Evolutionary conservation across 2,797 vertebrate genomes (phyloP), one percentile per base, ranked within the genome.

Genomic region (Poecile montanus): DNA sequence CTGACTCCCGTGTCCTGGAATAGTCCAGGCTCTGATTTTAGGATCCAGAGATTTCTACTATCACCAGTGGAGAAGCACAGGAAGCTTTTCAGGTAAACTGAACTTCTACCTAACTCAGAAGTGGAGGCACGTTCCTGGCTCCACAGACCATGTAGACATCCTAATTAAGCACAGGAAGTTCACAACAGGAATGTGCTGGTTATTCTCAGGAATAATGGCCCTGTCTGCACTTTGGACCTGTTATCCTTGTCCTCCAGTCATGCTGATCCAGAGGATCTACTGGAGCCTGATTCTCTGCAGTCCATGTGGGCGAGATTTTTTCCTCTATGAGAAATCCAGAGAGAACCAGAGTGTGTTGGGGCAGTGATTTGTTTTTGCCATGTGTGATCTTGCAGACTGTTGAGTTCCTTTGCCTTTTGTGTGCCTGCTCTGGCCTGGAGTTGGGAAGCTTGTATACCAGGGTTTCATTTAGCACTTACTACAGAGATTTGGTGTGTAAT

Each of bases 91-190:
- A 73, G n/a, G 8, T 61, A 30, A 75, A 27, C 56, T 25, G 51
- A 42, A 11, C 26, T 63, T 30, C 12, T 61, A 0, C n/a, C 25
- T 44, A 11, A 9, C 8, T 50, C 50, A 50, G 85, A 38, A 36
- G 5, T 10, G 57, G 56, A 56, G n/a, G 10, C 27, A 8, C 0
- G 0, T 76, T 34, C 29, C 38, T 61, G 60, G 36, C 42, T 61
- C 45, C 6, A 0, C 2, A 7, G 62, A 16, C 15, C 14, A 2
- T 11, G 13, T 5, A 2, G 48, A 36, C 47, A 32, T 30, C 0
- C 0, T 9, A 47, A 61, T 21, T 42, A 48, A 61, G 38, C 54
- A 22, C 21, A n/a, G 42, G 34, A 65, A 30, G 7, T 26, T 82
- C 40, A 30, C 25, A 29, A 2, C 1, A 3, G 51, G 34, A n/a